Base-by-base conservation (phyloP, 2,888 invertebrate species). In the Hylaea fasciaria region DNA sequence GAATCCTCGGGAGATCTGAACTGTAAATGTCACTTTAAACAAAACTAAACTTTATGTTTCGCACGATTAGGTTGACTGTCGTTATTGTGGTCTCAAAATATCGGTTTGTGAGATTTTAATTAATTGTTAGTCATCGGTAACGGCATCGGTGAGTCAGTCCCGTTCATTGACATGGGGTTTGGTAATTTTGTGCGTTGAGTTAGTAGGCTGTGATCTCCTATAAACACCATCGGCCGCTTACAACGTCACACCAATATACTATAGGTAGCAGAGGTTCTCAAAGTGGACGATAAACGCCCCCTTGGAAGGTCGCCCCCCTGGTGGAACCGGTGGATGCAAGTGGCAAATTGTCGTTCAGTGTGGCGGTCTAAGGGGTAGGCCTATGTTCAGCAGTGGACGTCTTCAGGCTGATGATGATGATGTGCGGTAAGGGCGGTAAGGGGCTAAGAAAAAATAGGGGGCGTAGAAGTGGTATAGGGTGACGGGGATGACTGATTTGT, bases 61-160 rank as follows among this genome's bases (percentile, higher is more conserved):
- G 41, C 13, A 11, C 22, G 8, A 66, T 72, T 85, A 74, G 76
- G 80, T 76, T 64, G 69, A 76, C 65, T 74, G 67, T 80, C 55
- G 55, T 67, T 68, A 68, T 56, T 65, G 67, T 52, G 64, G 68
- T 72, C 41, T 66, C 68, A 61, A 69, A 74, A 81, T 80, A 88
- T 83, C 80, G 80, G 76, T 80, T 83, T 78, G 68, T 77, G 71
- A 66, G 71, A 74, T 83, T 89, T 65, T 90, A 91, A 91, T 91
- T 90, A 89, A 85, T 89, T 87, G 83, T 90, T 89, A 88, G 80
- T 91, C 89, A 89, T 80, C 74, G 80, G 82, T 89, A 90, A 88
- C 89, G 86, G 89, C 76, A 71, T 69, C 66, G 74, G 72, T 91
- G 91, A 89, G 74, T 91, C 87, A 89, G 78, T 57, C 53, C 57